These are phyloP conservation scores for Pipistrellus kuhlii DNA, from an alignment of 2,797 vertebrate species.

Conservation along the genomic window DNA sequence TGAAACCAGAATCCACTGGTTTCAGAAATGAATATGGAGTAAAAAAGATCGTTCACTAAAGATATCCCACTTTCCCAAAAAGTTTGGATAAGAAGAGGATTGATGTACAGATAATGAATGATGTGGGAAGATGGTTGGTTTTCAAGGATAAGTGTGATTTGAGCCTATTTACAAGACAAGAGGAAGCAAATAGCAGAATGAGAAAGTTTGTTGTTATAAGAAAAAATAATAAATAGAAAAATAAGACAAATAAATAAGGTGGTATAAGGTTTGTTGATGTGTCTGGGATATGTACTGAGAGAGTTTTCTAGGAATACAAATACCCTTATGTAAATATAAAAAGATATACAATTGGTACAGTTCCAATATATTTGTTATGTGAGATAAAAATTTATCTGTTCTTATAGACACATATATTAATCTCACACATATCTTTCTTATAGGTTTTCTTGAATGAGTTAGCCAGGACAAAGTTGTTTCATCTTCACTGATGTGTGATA, in stretches of 20 bases:
- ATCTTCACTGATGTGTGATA: slow-evolving; percentile 35
- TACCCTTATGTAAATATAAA: neutral
- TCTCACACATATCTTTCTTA: slow-evolving; percentile 19
- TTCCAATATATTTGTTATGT: slow-evolving; percentile 1
- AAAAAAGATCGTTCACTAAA: neutral
- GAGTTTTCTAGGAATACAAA: neutral
- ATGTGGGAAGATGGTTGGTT: neutral
- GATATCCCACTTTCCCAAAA: neutral
- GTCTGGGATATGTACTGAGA: neutral
- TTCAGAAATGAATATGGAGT: neutral
- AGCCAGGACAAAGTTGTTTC: slow-evolving; percentile 34
- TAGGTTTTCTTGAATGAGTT: slow-evolving; percentile 25
- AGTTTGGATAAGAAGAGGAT: neutral
- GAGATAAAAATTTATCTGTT: slow-evolving; percentile 21
- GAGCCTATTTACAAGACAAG: neutral
- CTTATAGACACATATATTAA: slow-evolving; percentile 20
- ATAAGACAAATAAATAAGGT: neutral
- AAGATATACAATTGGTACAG: neutral
- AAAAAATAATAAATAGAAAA: neutral
- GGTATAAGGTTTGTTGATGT: neutral
- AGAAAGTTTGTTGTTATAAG: neutral
- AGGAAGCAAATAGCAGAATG: neutral
- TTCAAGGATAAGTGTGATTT: neutral
- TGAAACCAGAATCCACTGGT: neutral
- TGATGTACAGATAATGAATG: neutral